Evolutionary conservation across 2,113 vertebrate species (phyloP).

Genomic region (Trochalopteron elliotii): DNA sequence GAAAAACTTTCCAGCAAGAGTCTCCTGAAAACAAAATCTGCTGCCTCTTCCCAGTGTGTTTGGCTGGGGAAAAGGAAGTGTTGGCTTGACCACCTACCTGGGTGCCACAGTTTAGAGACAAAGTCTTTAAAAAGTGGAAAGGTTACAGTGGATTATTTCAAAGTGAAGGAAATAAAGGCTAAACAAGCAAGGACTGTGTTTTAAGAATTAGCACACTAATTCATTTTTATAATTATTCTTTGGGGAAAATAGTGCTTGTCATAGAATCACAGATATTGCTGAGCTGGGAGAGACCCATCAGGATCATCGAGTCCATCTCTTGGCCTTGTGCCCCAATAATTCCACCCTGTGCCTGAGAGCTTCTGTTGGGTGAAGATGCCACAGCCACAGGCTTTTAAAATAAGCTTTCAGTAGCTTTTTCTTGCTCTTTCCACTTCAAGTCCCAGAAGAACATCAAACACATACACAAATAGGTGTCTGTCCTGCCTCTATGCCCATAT

Average conservation of each 20-base stretch:
- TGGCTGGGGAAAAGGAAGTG: not conserved
- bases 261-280: not conserved
- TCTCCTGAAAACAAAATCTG: not conserved
- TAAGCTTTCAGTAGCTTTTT: not conserved
- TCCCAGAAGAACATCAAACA: not conserved
- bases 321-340: not conserved
- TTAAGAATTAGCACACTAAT: not conserved
- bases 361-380: not conserved
- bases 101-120: not conserved
- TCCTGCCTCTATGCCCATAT: too few relatives aligned
- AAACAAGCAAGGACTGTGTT: not conserved
- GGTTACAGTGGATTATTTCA: not conserved
- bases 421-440: not conserved
- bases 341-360: not conserved
- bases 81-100: not conserved
- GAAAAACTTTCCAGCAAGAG: not conserved
- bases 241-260: not conserved
- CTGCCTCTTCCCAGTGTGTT: not conserved
- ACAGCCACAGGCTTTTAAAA: not conserved
- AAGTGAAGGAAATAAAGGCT: not conserved
- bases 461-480: not conserved
- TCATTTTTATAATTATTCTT: not conserved
- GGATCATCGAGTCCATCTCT: rapidly evolving
- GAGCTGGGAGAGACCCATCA: not conserved
- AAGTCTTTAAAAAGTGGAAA: not conserved